phyloP scores from a whole-genome alignment of 2,888 invertebrate genomes.

The Leistus spinibarbis region DNA sequence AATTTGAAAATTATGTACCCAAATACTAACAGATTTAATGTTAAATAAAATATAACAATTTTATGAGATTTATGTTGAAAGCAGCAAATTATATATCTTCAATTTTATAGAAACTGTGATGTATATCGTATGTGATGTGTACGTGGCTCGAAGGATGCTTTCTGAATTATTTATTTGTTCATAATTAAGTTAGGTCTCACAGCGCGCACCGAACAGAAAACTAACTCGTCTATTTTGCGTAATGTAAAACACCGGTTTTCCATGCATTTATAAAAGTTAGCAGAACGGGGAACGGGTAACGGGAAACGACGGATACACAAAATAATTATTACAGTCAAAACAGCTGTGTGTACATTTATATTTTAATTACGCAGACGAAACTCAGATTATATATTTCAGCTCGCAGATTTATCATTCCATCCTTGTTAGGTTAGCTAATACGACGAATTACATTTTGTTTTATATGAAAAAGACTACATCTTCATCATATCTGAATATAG shows the following conservation, averaged over 20 bases:
- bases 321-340: neutral
- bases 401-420: neutral
- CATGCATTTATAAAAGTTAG: neutral
- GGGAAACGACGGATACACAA: neutral
- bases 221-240: neutral
- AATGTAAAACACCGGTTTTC: conserved; percentile 12
- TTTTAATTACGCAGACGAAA: neutral
- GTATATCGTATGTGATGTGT: neutral
- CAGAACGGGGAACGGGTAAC: no score
- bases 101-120: conserved; percentile 4
- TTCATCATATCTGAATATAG: no score
- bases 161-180: conserved; percentile 23
- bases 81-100: conserved; percentile 15
- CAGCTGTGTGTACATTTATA: neutral
- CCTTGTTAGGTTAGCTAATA: neutral
- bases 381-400: neutral
- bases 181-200: conserved; percentile 15
- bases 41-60: neutral
- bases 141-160: neutral
- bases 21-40: no score
- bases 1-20: no score
- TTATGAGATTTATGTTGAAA: conserved; percentile 16
- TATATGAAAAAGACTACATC: no score
- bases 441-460: neutral
- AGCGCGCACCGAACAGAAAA: neutral